phyloP scores from a whole-genome alignment of 2,797 vertebrate genomes.

The Microctenopoma stevenorrisi region DNA sequence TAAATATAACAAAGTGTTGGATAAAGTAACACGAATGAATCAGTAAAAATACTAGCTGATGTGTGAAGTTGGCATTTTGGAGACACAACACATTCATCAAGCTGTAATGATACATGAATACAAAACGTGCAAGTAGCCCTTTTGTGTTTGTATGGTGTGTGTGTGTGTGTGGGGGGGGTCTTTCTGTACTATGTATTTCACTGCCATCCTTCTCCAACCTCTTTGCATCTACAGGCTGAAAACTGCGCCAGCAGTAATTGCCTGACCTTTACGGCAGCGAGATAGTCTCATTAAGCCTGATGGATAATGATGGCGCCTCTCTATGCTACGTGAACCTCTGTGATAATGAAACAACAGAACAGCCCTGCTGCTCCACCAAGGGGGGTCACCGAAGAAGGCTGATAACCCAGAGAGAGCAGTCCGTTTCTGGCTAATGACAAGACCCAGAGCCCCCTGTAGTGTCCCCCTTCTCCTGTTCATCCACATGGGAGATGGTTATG shows the following conservation, averaged over 20 bases:
- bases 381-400: constrained; percentile 74
- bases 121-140: constrained; percentile 16
- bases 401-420: constrained; percentile 76
- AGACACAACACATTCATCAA: constrained; percentile 17
- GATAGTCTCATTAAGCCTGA: constrained; percentile 98
- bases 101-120: constrained; percentile 9
- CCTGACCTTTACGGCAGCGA: constrained; percentile 97
- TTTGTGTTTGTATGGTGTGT: constrained; percentile 41
- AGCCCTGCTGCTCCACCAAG: constrained; percentile 75
- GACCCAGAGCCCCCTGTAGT: constrained; percentile 69
- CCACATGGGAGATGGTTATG: constrained; percentile 56
- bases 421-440: constrained; percentile 75
- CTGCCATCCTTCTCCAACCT: constrained; percentile 81
- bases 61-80: constrained; percentile 1
- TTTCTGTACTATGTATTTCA: constrained; percentile 64
- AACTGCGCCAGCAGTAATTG: constrained; percentile 97
- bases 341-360: constrained; percentile 95
- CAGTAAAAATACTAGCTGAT: not conserved
- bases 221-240: constrained; percentile 85
- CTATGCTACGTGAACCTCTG: constrained; percentile 94
- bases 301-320: constrained; percentile 91
- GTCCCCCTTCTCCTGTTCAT: constrained; percentile 64
- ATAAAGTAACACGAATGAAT: not conserved
- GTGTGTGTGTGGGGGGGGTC: constrained; percentile 16
- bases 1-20: not conserved